Base-by-base conservation (phyloP, 2,888 invertebrate species). In the Spodoptera exigua region DNA sequence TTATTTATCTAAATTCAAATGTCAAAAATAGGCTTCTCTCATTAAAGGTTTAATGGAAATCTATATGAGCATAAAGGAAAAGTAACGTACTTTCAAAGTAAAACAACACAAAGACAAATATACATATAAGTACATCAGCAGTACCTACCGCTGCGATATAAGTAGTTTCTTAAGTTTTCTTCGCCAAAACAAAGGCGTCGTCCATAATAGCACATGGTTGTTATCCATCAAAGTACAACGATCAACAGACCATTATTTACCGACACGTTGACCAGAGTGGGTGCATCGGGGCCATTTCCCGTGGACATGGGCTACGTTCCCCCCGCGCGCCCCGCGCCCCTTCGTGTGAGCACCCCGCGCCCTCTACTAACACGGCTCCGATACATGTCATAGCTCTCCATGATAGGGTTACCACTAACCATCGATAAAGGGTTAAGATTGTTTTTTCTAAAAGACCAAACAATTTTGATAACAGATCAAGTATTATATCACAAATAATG, bases 241-340 rank as follows among this genome's bases (percentile, higher is more conserved):
- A 54, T 52, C 49, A 59, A 49, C 58, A 56, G 9, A 54, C 27
- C 47, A 47, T 46, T 71, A 69, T 61, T 75, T 62, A 65, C 49
- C 51, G 40, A 56, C 65, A 58, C 58, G 49, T 61, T 45, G 41
- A 51, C 44, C 35, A 16, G 68, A 74, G 65, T 61, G 72, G 68
- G 43, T 71, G 72, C 72, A 71, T 54, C 49, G 48, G 52, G 52
- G 56, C 70, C 70, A 73, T 60, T 74, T 75, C 75, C 73, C 43
- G 57, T 58, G 45, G 55, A 75, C 76, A 65, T 46, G 61, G 27
- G 34, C 59, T 35, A 21, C 17, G 41, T 32, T 7, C 0, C 37
- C 49, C 16, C 34, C 16, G 37, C 37, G 16, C 43, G 17, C 51
- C 43, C 5, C 53, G 4, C 35, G 1, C 11, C 32, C 7, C 39